A percentile compares a stretch with the other conserved stretches of the same genome.
Conservation (phyloP, 2,797 vertebrate species). For the Phoeniculus purpureus region DNA sequence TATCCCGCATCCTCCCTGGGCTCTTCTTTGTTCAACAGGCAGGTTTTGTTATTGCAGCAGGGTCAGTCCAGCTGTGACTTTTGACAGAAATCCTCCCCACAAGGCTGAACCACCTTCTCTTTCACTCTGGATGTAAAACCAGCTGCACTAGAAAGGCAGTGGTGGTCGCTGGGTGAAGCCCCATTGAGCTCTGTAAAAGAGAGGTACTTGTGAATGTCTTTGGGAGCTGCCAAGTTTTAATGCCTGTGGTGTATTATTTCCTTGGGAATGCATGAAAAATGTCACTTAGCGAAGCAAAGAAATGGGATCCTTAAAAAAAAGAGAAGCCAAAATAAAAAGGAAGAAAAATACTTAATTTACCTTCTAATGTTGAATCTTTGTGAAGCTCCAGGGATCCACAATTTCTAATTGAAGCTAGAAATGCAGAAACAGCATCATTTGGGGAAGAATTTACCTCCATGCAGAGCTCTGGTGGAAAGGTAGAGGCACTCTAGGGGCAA, state of each 20-base stretch:
- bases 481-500: background rate
- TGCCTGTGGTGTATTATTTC: background rate
- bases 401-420: background rate
- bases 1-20: background rate
- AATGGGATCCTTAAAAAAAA: background rate
- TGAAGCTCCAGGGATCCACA: background rate
- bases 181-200: background rate
- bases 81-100: background rate
- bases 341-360: background rate
- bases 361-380: background rate
- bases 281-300: background rate
- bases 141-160: background rate
- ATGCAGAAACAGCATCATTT: background rate
- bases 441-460: background rate
- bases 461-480: background rate
- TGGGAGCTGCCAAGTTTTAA: background rate
- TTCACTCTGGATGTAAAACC: background rate
- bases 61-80: background rate
- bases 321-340: background rate
- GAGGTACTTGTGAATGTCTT: background rate
- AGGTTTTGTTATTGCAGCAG: background rate
- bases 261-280: slow-evolving; percentile 1
- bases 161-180: background rate
- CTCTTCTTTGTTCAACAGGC: background rate
- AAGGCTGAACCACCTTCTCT: background rate